Percentiles rank a stretch among this genome's conserved stretches.
These are phyloP conservation scores for Cephus runcator DNA, from an alignment of 2,888 invertebrate species.

Conservation along the genomic window DNA sequence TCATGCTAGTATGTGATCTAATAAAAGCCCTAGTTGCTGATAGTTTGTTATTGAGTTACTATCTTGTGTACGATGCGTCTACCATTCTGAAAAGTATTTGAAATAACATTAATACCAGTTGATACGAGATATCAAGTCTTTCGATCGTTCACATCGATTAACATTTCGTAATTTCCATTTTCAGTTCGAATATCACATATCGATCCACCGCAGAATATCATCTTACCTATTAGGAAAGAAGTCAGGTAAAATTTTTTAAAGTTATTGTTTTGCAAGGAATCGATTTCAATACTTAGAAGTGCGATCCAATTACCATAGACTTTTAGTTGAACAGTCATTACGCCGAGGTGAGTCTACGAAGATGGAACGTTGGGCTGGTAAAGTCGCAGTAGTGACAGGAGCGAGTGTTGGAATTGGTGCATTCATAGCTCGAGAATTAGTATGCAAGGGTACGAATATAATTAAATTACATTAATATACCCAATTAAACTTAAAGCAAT, in stretches of 20 bases:
- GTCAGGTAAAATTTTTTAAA: not conserved
- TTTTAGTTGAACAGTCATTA: not conserved
- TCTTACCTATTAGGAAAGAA: not conserved
- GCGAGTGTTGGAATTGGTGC: slow-evolving; percentile 67
- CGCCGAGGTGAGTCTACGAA: slow-evolving; percentile 6
- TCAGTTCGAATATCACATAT: not conserved
- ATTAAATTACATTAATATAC: not conserved
- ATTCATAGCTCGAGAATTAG: slow-evolving; percentile 57
- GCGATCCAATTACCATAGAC: slow-evolving; percentile 32
- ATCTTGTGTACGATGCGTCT: not conserved
- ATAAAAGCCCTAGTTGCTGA: not conserved
- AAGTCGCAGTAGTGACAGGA: slow-evolving; percentile 66
- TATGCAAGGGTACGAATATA: slow-evolving; percentile 55
- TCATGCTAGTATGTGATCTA: not conserved
- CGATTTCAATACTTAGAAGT: slow-evolving; percentile 42
- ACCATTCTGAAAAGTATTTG: not conserved
- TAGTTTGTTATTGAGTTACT: not conserved
- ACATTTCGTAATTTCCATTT: not conserved
- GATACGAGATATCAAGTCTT: not conserved
- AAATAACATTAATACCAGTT: not conserved
- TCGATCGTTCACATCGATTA: not conserved
- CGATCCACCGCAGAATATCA: not conserved
- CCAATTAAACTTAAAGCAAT: not conserved
- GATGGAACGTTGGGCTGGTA: slow-evolving; percentile 65
- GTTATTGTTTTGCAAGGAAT: slow-evolving; percentile 25